A percentile compares a stretch with the other conserved stretches of the same genome.
Conservation (phyloP, 2,113 vertebrate genomes). For the Penelope pileata region DNA sequence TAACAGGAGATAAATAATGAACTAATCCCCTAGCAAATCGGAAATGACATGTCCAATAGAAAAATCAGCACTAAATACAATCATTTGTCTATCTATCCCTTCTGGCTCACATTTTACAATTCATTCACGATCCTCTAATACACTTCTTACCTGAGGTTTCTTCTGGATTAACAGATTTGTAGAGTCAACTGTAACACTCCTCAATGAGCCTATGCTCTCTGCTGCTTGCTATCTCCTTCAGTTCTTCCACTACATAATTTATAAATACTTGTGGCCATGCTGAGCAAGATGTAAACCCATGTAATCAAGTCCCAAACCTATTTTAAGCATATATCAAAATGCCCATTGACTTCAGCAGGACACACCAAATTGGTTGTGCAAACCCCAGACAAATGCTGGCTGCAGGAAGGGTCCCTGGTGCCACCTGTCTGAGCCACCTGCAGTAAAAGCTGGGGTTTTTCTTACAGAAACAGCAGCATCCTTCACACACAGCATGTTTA, state of each 20-base stretch:
- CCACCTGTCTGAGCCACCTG: not conserved
- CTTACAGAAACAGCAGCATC: not conserved
- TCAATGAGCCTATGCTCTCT: not conserved
- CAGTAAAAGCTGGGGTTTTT: not conserved
- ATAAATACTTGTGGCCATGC: not conserved
- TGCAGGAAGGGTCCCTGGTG: not conserved
- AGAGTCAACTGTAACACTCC: not conserved
- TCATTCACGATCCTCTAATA: not conserved
- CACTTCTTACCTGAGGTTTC: not conserved
- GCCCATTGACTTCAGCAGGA: not conserved
- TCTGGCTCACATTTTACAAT: not conserved
- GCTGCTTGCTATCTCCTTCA: not conserved
- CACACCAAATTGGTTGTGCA: not conserved
- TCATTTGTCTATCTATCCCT: not conserved
- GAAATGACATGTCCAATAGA: not conserved
- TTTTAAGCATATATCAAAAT: not conserved
- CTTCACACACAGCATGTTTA: fast-evolving
- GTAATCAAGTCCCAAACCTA: not conserved
- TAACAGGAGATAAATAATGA: not conserved
- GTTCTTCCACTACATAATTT: not conserved
- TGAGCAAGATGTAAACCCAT: not conserved
- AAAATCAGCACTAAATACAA: not conserved
- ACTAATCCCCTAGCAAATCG: not conserved
- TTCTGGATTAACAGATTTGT: not conserved
- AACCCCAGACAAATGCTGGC: not conserved